phyloP scores from a whole-genome alignment of 2,888 invertebrate species.

The Napeogenes inachia region DNA sequence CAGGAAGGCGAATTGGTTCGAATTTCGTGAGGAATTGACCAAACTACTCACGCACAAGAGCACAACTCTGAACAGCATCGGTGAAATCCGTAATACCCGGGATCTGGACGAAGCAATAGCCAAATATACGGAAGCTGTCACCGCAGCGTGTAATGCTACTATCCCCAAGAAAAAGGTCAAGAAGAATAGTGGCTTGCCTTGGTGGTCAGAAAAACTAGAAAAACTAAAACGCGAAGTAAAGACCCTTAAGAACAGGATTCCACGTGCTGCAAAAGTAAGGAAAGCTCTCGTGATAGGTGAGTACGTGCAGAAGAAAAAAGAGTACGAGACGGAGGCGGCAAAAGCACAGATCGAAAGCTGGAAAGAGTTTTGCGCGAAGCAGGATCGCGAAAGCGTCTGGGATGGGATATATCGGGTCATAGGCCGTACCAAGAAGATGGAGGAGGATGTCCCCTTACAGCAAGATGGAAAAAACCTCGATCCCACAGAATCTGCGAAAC shows the following conservation, averaged over 20 bases:
- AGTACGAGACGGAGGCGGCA: conserved; percentile 5
- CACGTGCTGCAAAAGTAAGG: background rate
- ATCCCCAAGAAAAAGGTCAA: background rate
- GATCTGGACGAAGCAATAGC: background rate
- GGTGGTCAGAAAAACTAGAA: background rate
- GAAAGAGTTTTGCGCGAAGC: conserved; percentile 27
- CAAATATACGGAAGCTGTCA: background rate
- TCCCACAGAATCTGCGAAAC: background rate
- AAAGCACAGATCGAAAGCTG: conserved; percentile 15
- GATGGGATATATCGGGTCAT: conserved; percentile 27
- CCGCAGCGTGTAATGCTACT: background rate
- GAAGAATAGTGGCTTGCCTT: background rate
- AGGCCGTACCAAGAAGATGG: background rate
- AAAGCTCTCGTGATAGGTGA: background rate
- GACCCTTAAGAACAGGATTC: background rate
- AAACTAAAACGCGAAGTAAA: background rate
- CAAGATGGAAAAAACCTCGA: background rate
- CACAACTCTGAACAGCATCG: background rate
- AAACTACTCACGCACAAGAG: background rate
- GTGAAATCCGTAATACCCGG: background rate
- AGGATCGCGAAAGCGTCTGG: conserved; percentile 26
- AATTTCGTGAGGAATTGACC: background rate
- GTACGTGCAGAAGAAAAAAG: conserved; percentile 14
- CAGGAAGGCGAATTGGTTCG: background rate
- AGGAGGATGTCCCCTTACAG: background rate